Evolutionary conservation across 2,113 vertebrate genomes (phyloP).

Genomic region (Pipa parva): DNA sequence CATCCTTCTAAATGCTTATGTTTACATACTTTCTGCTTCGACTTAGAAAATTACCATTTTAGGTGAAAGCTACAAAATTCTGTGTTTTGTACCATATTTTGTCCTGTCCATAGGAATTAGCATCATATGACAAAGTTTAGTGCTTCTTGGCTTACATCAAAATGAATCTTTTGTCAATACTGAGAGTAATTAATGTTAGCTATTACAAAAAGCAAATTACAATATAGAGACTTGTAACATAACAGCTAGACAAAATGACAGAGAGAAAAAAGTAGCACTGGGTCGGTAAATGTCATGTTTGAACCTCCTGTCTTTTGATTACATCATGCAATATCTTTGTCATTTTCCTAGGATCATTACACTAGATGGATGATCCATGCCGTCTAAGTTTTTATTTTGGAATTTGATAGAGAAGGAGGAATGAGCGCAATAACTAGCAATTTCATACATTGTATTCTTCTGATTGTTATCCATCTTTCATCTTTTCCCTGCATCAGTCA

Average conservation of each 20-base stretch:
- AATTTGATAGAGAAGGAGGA: neutral
- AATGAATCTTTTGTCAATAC: constrained; percentile 5
- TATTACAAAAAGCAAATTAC: constrained; percentile 22
- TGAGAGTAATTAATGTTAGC: constrained; percentile 16
- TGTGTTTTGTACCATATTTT: too few relatives aligned
- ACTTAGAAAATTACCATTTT: constrained; percentile 4
- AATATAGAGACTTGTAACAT: neutral
- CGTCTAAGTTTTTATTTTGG: neutral
- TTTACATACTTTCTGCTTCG: neutral
- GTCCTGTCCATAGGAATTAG: too few relatives aligned
- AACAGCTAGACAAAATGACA: constrained; percentile 9
- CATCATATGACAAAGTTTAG: neutral
- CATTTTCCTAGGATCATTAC: constrained; percentile 19
- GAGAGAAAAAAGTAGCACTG: neutral
- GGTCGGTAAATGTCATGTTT: constrained; percentile 24
- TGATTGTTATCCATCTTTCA: neutral
- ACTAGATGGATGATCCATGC: neutral
- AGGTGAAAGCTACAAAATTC: too few relatives aligned
- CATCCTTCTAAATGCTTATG: neutral
- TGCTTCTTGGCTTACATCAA: neutral
- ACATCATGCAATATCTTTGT: constrained; percentile 13
- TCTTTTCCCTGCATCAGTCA: neutral
- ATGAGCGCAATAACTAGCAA: neutral
- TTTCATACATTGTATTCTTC: neutral
- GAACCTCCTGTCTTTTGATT: constrained; percentile 20